Base-by-base conservation (phyloP, 2,113 vertebrate species). In the Antigone vipio region DNA sequence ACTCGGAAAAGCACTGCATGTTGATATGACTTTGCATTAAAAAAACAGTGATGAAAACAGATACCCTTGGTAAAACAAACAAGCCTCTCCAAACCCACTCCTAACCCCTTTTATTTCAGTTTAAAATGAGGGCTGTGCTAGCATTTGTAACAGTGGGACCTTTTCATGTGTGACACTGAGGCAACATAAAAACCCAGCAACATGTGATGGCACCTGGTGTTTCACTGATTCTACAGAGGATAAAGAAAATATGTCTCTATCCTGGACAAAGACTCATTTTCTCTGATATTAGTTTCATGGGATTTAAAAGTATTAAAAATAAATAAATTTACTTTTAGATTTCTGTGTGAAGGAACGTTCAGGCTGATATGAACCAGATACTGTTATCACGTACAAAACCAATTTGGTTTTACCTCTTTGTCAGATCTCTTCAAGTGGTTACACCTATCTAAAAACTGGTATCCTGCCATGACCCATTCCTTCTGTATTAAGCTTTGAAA, bases 381-480 rank as follows among this genome's bases (percentile, higher is more conserved):
- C 34, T 26, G 20, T 42, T 89, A 66, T 16, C 62, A 40, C 34
- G 68, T 50, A 50, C 49, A 86, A 92, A 75, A 32, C 62, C 17
- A 82, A 89, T 40, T 53, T 0, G 29, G 22, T 58, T 72, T 97
- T 98, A 99, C 99, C 99, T 99, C 98, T 95, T 98, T 99, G 71
- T 99, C 99, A 6, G 98, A 99, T 95, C 98, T 99, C 96, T 99
- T 99, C 56, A 99, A 98, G 97, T 99, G 99, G 98, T 99, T 99
- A 97, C 99, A 99, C 95, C 99, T 98, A 79, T 99, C 99, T 56
- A 99, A 97, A 95, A 99, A 99, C 42, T 98, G 99, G 84, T 99
- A 99, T 55, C 99, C 99, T 30, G 99, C 98, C 99, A 99, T 99
- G 97, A 99, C 99, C 99, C 99, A 99, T 94, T 99, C 99, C 97